A percentile compares a stretch with the other conserved stretches of the same genome.
phyloP scores from a whole-genome alignment of 2,888 invertebrate species.

The Marronus borbonicus region DNA sequence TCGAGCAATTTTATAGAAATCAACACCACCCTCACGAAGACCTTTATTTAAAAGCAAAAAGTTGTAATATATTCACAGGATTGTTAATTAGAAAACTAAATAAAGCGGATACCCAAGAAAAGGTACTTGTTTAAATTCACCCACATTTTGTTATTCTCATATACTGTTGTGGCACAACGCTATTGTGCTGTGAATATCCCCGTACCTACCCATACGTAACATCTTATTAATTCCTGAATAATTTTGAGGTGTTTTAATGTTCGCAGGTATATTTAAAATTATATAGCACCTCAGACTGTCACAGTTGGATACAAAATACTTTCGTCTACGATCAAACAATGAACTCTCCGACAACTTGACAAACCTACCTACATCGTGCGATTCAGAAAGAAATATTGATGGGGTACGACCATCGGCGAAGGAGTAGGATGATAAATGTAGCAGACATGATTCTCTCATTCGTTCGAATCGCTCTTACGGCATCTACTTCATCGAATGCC shows the following conservation, averaged over 20 bases:
- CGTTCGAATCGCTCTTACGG: slow-evolving; percentile 47
- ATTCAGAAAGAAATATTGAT: slow-evolving; percentile 49
- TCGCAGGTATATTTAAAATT: slow-evolving; percentile 40
- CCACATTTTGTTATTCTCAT: no score
- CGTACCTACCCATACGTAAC: neutral
- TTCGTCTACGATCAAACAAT: slow-evolving; percentile 51
- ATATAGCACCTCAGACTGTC: slow-evolving; percentile 35
- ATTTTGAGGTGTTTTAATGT: slow-evolving; percentile 44
- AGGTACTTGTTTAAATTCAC: no score
- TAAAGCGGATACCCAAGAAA: no score
- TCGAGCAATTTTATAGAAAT: no score
- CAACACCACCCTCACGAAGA: no score
- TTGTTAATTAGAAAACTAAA: no score
- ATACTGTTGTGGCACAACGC: no score
- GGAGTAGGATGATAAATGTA: slow-evolving; percentile 51
- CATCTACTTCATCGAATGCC: slow-evolving; percentile 47
- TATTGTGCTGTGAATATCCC: neutral
- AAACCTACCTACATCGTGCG: slow-evolving; percentile 51
- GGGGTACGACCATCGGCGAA: slow-evolving; percentile 39
- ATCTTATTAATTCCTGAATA: slow-evolving; percentile 46
- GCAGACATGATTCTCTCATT: slow-evolving; percentile 50
- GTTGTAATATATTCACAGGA: no score
- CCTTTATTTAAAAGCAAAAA: no score
- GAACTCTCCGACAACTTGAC: slow-evolving; percentile 51
- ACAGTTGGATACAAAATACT: slow-evolving; percentile 50